phyloP scores from a whole-genome alignment of 2,797 vertebrate genomes.

The Champsocephalus gunnari region DNA sequence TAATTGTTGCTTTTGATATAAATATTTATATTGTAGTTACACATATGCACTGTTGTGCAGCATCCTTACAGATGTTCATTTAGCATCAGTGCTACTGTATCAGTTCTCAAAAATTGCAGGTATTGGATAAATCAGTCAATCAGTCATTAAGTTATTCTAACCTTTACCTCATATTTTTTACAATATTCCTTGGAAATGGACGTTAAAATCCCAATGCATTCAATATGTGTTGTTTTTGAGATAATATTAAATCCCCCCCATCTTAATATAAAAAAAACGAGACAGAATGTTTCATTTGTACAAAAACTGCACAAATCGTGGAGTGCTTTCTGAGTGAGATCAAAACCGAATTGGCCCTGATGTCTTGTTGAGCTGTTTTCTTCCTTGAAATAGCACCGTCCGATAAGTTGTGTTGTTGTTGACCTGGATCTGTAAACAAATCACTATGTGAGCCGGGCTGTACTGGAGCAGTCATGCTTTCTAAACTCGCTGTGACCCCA shows the following conservation, averaged over 20 bases:
- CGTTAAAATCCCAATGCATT: not conserved
- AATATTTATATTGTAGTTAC: constrained; percentile 2
- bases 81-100: not conserved
- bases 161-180: no score
- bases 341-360: not conserved
- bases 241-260: not conserved
- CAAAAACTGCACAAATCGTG: not conserved
- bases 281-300: not conserved
- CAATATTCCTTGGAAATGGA: no score
- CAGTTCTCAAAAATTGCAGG: not conserved
- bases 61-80: not conserved
- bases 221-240: not conserved
- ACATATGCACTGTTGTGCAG: not conserved
- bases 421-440: constrained; percentile 10
- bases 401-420: not conserved
- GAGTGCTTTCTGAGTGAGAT: not conserved
- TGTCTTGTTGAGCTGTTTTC: not conserved
- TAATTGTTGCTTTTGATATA: constrained; percentile 17
- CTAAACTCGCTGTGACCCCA: constrained; percentile 23
- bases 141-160: no score
- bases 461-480: not conserved
- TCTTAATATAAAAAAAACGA: not conserved
- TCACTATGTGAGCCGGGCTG: not conserved
- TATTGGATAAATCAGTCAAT: no score
- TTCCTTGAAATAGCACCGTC: not conserved